Conservation (phyloP, 2,888 invertebrate species). For the Antheraea assamensis region DNA sequence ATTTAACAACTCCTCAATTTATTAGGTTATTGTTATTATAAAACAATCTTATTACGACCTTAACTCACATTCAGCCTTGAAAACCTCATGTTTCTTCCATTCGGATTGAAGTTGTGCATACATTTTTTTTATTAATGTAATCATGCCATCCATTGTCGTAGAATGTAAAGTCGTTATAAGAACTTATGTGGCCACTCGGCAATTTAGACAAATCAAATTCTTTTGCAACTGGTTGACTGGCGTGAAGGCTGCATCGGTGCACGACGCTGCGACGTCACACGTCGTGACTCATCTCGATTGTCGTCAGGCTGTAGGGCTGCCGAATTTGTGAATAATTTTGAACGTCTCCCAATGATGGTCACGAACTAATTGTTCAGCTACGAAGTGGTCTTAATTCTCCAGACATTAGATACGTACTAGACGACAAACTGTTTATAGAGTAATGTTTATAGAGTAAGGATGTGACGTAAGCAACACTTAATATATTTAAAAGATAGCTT, state of each 20-base stretch:
- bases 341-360: not conserved
- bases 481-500: too few relatives aligned
- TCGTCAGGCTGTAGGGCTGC: constrained; percentile 61
- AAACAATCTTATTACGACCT: not conserved
- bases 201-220: constrained; percentile 47
- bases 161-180: constrained; percentile 16
- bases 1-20: not conserved
- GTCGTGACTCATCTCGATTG: constrained; percentile 64
- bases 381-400: not conserved
- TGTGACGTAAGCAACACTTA: too few relatives aligned
- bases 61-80: not conserved
- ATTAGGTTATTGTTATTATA: constrained; percentile 2
- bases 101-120: not conserved
- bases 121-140: not conserved
- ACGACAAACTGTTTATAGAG: too few relatives aligned
- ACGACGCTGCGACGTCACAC: constrained; percentile 66
- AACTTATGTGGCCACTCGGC: constrained; percentile 49
- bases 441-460: too few relatives aligned
- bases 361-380: too few relatives aligned
- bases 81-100: not conserved
- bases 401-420: not conserved
- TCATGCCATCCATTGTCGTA: constrained; percentile 12
- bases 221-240: constrained; percentile 58
- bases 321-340: constrained; percentile 28
- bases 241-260: constrained; percentile 70